Evolutionary conservation across 2,888 invertebrate genomes (phyloP).

Genomic region (Morpho deidamia): DNA sequence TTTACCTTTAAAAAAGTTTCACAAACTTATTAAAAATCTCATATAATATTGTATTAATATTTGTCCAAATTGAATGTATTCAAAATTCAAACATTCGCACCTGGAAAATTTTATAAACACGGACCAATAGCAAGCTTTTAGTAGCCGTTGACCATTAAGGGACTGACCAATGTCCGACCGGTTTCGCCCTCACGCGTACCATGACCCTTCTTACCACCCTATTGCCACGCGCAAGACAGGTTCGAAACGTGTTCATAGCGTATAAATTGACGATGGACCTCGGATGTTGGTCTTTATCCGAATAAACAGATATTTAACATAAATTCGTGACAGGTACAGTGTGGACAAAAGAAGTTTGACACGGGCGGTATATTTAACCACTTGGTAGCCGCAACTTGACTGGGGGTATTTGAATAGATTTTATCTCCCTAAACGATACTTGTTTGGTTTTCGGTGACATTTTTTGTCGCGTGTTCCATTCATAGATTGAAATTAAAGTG

Average conservation of each 20-base stretch:
- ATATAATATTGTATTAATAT: no score
- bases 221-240: conserved; percentile 27
- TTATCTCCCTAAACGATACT: conserved; percentile 56
- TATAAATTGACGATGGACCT: conserved; percentile 64
- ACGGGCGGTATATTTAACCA: conserved; percentile 64
- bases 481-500: conserved; percentile 34
- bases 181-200: conserved; percentile 51
- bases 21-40: no score
- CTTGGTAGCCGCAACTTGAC: conserved; percentile 59
- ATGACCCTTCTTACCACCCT: conserved; percentile 33
- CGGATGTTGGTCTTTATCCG: conserved; percentile 60
- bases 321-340: conserved; percentile 56
- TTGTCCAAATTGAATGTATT: not conserved
- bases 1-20: no score
- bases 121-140: conserved; percentile 41
- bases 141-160: conserved; percentile 19
- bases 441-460: conserved; percentile 42
- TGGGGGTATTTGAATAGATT: conserved; percentile 50
- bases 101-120: conserved; percentile 39
- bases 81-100: conserved; percentile 32
- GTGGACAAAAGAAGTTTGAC: conserved; percentile 56
- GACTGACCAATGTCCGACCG: conserved; percentile 69
- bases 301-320: conserved; percentile 60
- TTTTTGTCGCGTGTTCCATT: conserved; percentile 54
- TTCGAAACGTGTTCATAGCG: conserved; percentile 41